phyloP scores from a whole-genome alignment of 2,113 vertebrate species.

The Spheniscus mendiculus region DNA sequence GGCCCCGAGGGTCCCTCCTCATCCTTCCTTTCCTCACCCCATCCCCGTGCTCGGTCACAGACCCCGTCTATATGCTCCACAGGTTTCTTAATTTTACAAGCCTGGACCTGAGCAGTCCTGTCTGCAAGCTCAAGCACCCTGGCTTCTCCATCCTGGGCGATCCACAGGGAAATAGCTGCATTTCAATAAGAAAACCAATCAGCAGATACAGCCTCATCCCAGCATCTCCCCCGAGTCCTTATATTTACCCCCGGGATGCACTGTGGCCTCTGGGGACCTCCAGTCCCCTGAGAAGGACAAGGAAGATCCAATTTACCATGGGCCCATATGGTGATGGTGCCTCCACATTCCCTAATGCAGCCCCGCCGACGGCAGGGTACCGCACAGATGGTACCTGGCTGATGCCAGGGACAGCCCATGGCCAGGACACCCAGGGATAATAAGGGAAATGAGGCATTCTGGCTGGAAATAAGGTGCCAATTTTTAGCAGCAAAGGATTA shows the following conservation, averaged over 20 bases:
- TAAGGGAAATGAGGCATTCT: conserved; percentile 54
- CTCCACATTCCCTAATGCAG: not conserved
- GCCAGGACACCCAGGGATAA: conserved; percentile 42
- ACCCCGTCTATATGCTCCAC: not conserved
- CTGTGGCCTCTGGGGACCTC: not conserved
- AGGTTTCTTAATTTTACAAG: not conserved
- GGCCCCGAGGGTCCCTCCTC: not conserved
- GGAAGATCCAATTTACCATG: not conserved
- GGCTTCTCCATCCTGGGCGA: not conserved
- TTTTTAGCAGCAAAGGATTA: not conserved
- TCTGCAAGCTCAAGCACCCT: not conserved
- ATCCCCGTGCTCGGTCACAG: not conserved
- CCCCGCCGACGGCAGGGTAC: rapidly evolving
- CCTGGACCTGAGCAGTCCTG: not conserved
- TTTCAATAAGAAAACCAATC: not conserved
- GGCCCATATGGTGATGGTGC: not conserved
- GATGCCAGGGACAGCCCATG: conserved; percentile 2
- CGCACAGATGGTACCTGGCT: not conserved
- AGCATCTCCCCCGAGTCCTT: not conserved
- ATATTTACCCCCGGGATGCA: not conserved
- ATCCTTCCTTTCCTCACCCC: not conserved
- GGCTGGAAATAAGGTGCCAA: conserved; percentile 12
- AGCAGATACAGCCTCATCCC: not conserved
- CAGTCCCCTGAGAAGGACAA: not conserved
- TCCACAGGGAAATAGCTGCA: not conserved